Evolutionary conservation across 2,113 vertebrate species (phyloP).

Genomic region (Spea bombifrons): DNA sequence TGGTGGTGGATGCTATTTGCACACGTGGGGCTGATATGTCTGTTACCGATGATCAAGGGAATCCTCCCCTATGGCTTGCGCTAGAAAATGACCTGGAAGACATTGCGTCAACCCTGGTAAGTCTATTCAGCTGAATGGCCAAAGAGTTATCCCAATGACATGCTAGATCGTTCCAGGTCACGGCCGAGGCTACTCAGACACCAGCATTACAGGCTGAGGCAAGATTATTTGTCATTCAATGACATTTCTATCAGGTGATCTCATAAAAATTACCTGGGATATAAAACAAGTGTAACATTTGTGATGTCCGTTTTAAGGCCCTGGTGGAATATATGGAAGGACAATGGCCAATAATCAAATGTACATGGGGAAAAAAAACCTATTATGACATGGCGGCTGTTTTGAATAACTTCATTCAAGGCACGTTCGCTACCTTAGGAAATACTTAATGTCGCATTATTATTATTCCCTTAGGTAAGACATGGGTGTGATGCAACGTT

Average conservation of each 20-base stretch:
- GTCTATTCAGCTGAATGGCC: constrained; percentile 20
- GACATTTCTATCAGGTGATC: too few relatives aligned
- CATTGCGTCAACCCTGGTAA: constrained; percentile 95
- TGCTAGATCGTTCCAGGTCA: too few relatives aligned
- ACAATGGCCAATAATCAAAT: too few relatives aligned
- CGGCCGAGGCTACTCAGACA: too few relatives aligned
- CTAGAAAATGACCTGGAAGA: constrained; percentile 85
- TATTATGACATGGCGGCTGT: background rate
- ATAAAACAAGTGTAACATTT: too few relatives aligned
- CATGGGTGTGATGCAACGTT: constrained; percentile 93
- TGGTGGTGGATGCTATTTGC: constrained; percentile 96
- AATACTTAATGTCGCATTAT: background rate
- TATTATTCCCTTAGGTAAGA: constrained; percentile 74
- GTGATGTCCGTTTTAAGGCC: too few relatives aligned
- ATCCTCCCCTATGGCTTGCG: constrained; percentile 92
- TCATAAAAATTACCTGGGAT: too few relatives aligned
- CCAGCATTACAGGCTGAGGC: too few relatives aligned
- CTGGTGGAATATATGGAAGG: too few relatives aligned
- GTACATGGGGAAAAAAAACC: too few relatives aligned
- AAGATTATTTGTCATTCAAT: too few relatives aligned
- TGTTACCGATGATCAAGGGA: constrained; percentile 87
- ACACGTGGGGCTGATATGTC: constrained; percentile 96
- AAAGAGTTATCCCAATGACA: too few relatives aligned
- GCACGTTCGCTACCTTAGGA: background rate
- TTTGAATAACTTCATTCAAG: background rate